These are phyloP conservation scores for Pteropus rufus DNA, from an alignment of 2,797 vertebrate genomes.

Conservation along the genomic window DNA sequence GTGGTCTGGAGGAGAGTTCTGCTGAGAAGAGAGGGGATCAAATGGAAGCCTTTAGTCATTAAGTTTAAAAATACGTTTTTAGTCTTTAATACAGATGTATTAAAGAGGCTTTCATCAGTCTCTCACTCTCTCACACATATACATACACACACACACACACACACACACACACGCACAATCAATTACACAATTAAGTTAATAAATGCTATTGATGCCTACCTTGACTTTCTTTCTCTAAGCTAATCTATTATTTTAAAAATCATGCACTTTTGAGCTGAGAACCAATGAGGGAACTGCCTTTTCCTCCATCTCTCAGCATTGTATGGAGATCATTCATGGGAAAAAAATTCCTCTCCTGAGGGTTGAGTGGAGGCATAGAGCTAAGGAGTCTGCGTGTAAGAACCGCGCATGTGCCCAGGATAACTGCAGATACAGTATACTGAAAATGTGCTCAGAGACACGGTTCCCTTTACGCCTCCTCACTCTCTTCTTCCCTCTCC, in stretches of 20 bases:
- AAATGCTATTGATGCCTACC: not conserved
- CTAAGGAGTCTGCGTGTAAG: not conserved
- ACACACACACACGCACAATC: too few species aligned
- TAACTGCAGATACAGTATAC: not conserved
- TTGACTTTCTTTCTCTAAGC: not conserved
- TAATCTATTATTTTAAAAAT: not conserved
- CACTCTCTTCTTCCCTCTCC: not conserved
- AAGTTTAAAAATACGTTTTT: slow-evolving; percentile 7
- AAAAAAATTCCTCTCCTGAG: not conserved
- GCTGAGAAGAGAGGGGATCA: not conserved
- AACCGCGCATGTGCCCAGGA: fast-evolving
- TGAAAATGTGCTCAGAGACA: not conserved
- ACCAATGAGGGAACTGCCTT: not conserved
- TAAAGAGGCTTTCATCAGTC: not conserved
- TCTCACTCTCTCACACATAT: too few species aligned
- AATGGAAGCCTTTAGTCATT: not conserved
- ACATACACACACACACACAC: not conserved
- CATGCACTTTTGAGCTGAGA: not conserved
- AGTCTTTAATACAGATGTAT: not conserved
- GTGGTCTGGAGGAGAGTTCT: not conserved
- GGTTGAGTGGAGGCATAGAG: not conserved
- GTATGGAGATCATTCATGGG: not conserved
- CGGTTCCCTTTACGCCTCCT: not conserved
- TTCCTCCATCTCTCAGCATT: not conserved
- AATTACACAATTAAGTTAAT: not conserved